Percentiles rank a stretch among this genome's conserved stretches.
Conservation (phyloP, 2,797 vertebrate species). For the Anguilla pacifica region DNA sequence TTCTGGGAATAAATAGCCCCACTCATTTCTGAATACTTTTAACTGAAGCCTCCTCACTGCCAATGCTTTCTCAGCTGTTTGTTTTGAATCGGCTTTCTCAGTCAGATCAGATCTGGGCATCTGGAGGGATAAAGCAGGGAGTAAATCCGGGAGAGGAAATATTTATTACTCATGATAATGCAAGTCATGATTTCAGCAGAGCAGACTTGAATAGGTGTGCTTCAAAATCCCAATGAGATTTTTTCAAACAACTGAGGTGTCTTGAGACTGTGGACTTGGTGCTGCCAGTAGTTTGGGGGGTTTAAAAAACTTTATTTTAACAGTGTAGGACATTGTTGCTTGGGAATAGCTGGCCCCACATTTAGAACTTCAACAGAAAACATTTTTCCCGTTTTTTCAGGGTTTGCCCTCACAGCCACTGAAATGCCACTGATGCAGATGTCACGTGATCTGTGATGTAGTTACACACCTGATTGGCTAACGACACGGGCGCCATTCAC, state of each 20-base stretch:
- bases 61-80: not conserved
- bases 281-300: no score
- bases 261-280: no score
- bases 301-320: no score
- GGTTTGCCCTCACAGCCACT: no score
- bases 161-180: conserved; percentile 3
- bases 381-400: no score
- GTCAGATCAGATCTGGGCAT: not conserved
- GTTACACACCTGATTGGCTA: no score
- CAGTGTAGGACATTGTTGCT: no score
- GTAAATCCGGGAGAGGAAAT: not conserved
- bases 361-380: no score
- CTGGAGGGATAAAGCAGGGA: not conserved
- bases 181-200: not conserved
- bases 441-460: no score
- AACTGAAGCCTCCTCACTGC: not conserved
- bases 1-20: not conserved
- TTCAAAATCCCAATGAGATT: not conserved
- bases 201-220: not conserved
- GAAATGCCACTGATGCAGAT: no score
- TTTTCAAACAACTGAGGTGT: not conserved
- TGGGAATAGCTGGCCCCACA: no score
- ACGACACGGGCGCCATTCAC: no score
- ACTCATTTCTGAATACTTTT: not conserved
- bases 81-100: not conserved